phyloP scores from a whole-genome alignment of 2,797 vertebrate genomes.

The Falco cherrug region DNA sequence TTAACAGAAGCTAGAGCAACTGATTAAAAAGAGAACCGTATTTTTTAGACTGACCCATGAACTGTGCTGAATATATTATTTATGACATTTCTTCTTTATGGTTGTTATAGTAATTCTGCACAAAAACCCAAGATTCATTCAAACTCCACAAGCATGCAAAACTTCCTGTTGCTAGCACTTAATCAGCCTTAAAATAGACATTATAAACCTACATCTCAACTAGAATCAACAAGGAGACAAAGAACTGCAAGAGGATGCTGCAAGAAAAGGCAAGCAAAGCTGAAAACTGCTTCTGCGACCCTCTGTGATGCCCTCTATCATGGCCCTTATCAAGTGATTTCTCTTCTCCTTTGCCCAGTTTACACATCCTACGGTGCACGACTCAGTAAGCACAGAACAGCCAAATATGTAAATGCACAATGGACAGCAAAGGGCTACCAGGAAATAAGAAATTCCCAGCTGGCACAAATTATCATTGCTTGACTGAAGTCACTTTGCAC shows the following conservation, averaged over 20 bases:
- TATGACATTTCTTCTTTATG: background rate
- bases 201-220: background rate
- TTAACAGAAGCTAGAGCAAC: background rate
- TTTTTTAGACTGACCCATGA: background rate
- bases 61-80: background rate
- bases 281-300: background rate
- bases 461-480: background rate
- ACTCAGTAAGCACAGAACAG: background rate
- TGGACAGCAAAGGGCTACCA: background rate
- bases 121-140: background rate
- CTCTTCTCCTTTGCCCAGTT: background rate
- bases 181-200: constrained; percentile 10
- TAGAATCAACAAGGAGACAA: background rate
- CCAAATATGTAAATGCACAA: background rate
- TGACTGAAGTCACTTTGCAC: background rate
- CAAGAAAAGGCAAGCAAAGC: background rate
- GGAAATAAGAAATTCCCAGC: background rate
- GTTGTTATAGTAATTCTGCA: background rate
- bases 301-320: background rate
- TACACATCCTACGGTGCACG: background rate
- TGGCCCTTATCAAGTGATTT: background rate
- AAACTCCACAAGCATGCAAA: background rate
- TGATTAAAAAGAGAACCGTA: background rate
- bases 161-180: background rate
- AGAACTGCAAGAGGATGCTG: background rate